Evolutionary conservation across 2,797 vertebrate species (phyloP).

Genomic region (Iguana delicatissima): DNA sequence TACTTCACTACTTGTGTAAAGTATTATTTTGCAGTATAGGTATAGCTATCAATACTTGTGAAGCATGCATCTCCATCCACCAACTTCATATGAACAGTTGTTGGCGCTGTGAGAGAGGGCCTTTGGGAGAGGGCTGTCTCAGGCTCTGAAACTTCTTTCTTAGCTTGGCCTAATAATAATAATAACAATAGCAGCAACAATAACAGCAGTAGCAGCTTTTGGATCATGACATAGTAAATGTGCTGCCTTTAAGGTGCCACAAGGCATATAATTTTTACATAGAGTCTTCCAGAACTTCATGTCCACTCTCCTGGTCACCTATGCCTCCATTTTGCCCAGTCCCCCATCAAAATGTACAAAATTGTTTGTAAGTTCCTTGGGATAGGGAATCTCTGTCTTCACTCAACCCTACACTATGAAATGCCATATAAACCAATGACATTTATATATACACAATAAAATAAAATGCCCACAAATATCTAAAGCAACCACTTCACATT

Average conservation of each 20-base stretch:
- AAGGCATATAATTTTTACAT: background rate
- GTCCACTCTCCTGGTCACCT: background rate
- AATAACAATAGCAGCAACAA: too few relatives aligned
- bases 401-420: background rate
- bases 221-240: background rate
- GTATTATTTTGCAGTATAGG: background rate
- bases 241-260: background rate
- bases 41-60: background rate
- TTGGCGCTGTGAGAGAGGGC: too few relatives aligned
- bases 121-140: too few relatives aligned
- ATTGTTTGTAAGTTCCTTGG: background rate
- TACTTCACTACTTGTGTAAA: background rate
- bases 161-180: too few relatives aligned
- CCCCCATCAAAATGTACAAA: background rate
- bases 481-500: constrained; percentile 18
- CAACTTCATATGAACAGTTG: too few relatives aligned
- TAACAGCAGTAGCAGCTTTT: too few relatives aligned
- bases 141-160: too few relatives aligned
- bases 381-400: background rate
- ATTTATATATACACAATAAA: background rate
- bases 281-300: background rate
- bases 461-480: background rate
- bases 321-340: background rate
- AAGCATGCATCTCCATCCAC: background rate
- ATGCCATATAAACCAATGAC: background rate